Evolutionary conservation across 2,888 invertebrate genomes (phyloP).

Genomic region (Caenorhabditis uteleia): DNA sequence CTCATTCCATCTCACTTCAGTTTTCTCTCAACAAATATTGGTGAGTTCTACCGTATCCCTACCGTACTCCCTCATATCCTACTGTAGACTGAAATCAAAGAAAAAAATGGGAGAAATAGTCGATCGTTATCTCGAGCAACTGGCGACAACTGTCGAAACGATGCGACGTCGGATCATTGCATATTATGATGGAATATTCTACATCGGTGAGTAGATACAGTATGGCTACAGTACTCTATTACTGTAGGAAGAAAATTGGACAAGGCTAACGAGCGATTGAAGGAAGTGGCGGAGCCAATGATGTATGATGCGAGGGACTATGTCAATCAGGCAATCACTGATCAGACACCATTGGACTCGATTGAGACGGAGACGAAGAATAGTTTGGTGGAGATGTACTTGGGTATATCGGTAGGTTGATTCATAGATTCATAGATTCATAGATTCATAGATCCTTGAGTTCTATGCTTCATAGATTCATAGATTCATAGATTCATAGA

Average conservation of each 20-base stretch:
- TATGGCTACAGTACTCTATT: background rate
- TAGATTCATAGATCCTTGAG: background rate
- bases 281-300: slow-evolving; percentile 47
- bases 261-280: slow-evolving; percentile 32
- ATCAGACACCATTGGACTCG: slow-evolving; percentile 34
- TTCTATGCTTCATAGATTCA: background rate
- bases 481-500: too few relatives aligned
- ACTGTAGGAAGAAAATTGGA: slow-evolving; percentile 14
- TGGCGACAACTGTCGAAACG: slow-evolving; percentile 62
- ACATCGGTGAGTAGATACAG: slow-evolving; percentile 27
- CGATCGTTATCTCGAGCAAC: slow-evolving; percentile 60
- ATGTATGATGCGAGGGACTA: slow-evolving; percentile 49
- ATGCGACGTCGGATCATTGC: slow-evolving; percentile 58
- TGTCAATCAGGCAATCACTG: slow-evolving; percentile 28
- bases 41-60: too few relatives aligned
- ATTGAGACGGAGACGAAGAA: slow-evolving; percentile 49
- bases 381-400: slow-evolving; percentile 55
- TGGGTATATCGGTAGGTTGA: slow-evolving; percentile 45
- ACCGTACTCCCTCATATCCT: too few relatives aligned
- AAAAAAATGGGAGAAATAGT: slow-evolving; percentile 49
- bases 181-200: slow-evolving; percentile 49
- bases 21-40: too few relatives aligned
- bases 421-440: too few relatives aligned
- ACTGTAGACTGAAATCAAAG: too few relatives aligned
- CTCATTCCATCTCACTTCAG: too few relatives aligned